These are phyloP conservation scores for Melitaea athalia DNA, from an alignment of 2,888 invertebrate genomes.

Conservation along the genomic window DNA sequence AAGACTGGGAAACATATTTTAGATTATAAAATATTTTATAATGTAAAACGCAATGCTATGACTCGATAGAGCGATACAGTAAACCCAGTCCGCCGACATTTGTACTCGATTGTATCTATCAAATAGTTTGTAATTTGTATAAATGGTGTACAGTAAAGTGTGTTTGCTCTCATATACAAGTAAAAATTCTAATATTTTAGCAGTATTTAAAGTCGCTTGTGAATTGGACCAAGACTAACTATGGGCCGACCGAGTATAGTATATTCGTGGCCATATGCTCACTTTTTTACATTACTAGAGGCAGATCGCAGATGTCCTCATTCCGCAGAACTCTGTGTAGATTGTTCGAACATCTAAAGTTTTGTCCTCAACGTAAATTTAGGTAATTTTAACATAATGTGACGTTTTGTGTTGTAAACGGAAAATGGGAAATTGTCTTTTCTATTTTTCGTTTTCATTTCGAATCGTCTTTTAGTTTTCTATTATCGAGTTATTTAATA, in stretches of 20 bases:
- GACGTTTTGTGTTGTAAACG: constrained; percentile 6
- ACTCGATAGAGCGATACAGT: no score
- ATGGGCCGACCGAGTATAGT: constrained; percentile 12
- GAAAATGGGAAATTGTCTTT: not conserved
- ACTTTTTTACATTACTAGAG: constrained; percentile 30
- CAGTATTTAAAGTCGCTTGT: not conserved
- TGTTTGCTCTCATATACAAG: not conserved
- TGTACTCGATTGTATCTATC: no score
- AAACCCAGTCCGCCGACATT: no score
- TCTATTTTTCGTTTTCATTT: not conserved
- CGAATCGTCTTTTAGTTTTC: not conserved
- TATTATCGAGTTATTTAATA: not conserved
- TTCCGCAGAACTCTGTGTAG: constrained; percentile 17
- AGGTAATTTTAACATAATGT: constrained; percentile 11
- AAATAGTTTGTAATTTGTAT: no score
- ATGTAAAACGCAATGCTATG: no score
- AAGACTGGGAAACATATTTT: no score
- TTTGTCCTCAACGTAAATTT: constrained; percentile 14
- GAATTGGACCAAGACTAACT: constrained; percentile 18
- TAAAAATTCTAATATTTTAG: not conserved
- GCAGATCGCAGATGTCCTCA: constrained; percentile 25
- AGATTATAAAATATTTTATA: no score
- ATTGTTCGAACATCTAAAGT: constrained; percentile 19
- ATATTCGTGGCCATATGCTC: constrained; percentile 27
- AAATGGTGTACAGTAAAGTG: no score